A percentile compares a stretch with the other conserved stretches of the same genome.
These are phyloP conservation scores for Brevipalpus yothersi DNA, from an alignment of 1,140 invertebrate genomes.

Conservation along the genomic window DNA sequence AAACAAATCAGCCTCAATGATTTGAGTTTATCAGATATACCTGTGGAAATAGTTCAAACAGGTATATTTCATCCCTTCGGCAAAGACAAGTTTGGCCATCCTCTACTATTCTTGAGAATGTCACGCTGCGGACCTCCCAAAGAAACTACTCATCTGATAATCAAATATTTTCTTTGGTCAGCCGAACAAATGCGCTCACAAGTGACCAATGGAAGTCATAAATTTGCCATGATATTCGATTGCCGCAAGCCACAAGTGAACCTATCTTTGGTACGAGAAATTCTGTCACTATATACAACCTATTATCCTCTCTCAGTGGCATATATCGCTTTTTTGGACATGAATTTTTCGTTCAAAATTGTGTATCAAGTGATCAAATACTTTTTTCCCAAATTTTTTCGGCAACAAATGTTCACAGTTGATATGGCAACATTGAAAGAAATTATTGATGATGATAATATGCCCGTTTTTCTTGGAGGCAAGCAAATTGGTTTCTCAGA, in stretches of 20 bases:
- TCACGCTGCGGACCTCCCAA: neutral
- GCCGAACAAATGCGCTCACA: neutral
- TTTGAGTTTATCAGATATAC: neutral
- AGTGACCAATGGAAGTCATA: neutral
- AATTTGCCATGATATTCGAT: neutral
- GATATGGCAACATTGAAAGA: neutral
- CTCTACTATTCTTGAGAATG: neutral
- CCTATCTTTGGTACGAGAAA: neutral
- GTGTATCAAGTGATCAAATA: neutral
- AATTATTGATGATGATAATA: neutral
- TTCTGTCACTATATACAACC: neutral
- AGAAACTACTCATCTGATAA: neutral
- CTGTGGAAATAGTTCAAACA: neutral
- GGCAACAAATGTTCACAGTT: neutral
- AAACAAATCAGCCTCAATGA: neutral
- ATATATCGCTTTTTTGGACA: neutral
- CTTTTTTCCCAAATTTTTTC: neutral
- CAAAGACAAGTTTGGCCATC: neutral
- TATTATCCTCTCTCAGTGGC: neutral
- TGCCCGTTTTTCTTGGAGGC: neutral
- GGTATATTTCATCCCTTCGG: neutral
- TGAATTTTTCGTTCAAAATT: neutral
- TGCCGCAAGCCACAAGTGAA: neutral
- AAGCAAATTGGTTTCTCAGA: neutral
- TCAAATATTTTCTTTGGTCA: neutral